Evolutionary conservation across 2,113 vertebrate genomes (phyloP).

Genomic region (Pelecanus crispus): DNA sequence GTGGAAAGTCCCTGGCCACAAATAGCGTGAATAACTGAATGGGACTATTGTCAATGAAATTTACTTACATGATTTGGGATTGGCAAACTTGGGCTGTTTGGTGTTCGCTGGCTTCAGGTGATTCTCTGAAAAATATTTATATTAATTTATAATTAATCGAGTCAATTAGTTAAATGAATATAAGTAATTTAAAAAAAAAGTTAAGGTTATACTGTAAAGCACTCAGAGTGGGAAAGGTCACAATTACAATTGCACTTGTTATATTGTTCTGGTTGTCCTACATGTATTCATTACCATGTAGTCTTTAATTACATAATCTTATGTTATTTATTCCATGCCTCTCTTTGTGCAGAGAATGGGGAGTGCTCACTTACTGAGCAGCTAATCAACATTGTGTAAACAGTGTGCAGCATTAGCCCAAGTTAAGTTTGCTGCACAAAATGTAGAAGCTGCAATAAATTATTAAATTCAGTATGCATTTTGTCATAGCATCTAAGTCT

Average conservation of each 20-base stretch:
- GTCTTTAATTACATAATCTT: not conserved
- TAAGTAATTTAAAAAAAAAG: not conserved
- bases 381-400: not conserved
- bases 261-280: not conserved
- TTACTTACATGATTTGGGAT: not conserved
- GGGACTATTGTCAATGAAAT: not conserved
- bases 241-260: not conserved
- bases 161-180: not conserved
- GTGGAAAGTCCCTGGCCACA: not conserved
- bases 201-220: not conserved
- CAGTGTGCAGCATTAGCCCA: not conserved
- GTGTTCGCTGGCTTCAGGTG: not conserved
- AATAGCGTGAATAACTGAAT: not conserved
- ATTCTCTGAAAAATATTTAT: not conserved
- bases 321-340: not conserved
- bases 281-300: not conserved
- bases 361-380: not conserved
- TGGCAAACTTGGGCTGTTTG: not conserved
- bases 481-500: not conserved
- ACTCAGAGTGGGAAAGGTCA: not conserved
- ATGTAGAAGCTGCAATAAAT: not conserved
- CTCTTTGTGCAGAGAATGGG: not conserved
- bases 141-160: not conserved
- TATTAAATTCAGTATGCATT: not conserved
- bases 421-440: not conserved